Evolutionary conservation across 23 tunicate species (phyloP).

Genomic region (Pegea sp.): DNA sequence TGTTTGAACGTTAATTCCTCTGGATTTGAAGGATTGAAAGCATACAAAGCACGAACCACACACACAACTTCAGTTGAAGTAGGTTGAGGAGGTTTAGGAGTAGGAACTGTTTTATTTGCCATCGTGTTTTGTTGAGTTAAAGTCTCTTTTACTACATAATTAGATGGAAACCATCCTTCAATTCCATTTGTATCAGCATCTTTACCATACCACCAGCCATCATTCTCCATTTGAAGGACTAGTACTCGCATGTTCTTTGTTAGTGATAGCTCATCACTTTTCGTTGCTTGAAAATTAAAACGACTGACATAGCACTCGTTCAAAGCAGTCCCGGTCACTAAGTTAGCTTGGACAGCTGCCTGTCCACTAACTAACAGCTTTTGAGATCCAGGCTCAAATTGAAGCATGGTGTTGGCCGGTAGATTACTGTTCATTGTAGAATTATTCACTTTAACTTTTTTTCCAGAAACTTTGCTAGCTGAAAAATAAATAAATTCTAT

Average conservation of each 20-base stretch:
- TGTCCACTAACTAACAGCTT: no score
- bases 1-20: constrained; percentile 70
- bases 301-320: no score
- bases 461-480: no score
- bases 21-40: constrained; percentile 51
- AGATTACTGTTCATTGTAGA: no score
- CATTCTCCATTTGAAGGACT: constrained; percentile 43
- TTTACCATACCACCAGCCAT: constrained; percentile 91
- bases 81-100: constrained; percentile 12
- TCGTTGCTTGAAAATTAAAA: constrained; percentile 51
- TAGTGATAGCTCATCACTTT: constrained; percentile 47
- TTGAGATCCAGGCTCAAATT: no score
- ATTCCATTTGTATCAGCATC: constrained; percentile 21
- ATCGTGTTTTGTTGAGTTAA: constrained; percentile 1
- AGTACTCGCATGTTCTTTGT: constrained; percentile 46
- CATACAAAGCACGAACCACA: constrained; percentile 53
- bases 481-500: no score
- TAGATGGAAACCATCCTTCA: constrained; percentile 82
- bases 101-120: neutral
- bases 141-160: constrained; percentile 23
- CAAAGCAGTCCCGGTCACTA: no score
- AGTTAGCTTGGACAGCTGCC: no score
- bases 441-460: no score
- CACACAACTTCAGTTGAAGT: no score
- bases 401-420: no score